Evolutionary conservation across 2,888 invertebrate species (phyloP).

Genomic region (Sinotaia quadrata): DNA sequence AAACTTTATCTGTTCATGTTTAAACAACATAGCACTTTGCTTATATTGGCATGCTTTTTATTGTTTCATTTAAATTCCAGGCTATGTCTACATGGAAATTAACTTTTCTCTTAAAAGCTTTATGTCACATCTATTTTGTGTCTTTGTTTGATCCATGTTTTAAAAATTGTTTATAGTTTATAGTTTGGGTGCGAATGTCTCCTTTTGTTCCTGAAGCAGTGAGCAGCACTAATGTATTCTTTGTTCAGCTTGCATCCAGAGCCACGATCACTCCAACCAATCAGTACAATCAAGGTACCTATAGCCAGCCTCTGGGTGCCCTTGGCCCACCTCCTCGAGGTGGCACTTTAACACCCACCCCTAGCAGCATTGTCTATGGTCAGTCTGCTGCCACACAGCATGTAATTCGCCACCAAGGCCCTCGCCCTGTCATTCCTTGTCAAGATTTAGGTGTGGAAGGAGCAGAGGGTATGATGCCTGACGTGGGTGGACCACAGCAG

Average conservation of each 20-base stretch:
- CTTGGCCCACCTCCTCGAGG: constrained; percentile 41
- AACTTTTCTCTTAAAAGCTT: too few relatives aligned
- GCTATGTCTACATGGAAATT: too few relatives aligned
- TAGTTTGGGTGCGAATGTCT: too few relatives aligned
- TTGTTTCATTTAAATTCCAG: too few relatives aligned
- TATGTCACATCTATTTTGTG: too few relatives aligned
- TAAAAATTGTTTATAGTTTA: too few relatives aligned
- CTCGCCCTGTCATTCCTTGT: constrained; percentile 9
- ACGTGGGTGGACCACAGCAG: constrained; percentile 39
- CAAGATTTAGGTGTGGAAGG: constrained; percentile 34
- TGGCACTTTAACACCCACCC: constrained; percentile 43
- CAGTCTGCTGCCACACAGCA: constrained; percentile 39
- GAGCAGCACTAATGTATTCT: too few relatives aligned
- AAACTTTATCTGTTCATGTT: too few relatives aligned
- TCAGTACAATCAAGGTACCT: constrained; percentile 55
- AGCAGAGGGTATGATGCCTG: constrained; percentile 35
- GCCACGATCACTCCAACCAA: constrained; percentile 54
- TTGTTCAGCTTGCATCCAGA: constrained; percentile 53
- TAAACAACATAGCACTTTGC: too few relatives aligned
- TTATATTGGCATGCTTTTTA: too few relatives aligned
- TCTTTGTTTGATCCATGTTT: too few relatives aligned
- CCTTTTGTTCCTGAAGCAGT: too few relatives aligned
- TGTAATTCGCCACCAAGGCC: constrained; percentile 20
- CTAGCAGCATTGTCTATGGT: constrained; percentile 49
- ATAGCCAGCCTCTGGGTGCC: constrained; percentile 38